phyloP scores from a whole-genome alignment of 1,140 invertebrate species.

The Halesus radiatus region DNA sequence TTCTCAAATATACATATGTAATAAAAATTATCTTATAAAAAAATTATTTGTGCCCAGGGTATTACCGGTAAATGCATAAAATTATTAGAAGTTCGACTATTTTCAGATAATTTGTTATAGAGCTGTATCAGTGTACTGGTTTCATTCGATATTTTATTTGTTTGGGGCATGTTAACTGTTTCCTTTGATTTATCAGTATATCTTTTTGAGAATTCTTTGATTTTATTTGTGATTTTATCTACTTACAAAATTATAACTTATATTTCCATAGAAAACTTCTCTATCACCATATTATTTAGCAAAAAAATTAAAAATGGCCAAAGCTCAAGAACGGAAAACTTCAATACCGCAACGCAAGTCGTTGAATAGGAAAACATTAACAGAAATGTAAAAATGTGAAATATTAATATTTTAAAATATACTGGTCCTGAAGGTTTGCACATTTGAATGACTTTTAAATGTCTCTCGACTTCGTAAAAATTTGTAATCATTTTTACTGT shows the following conservation, averaged over 20 bases:
- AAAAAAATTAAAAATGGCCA: not conserved
- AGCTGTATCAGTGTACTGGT: not conserved
- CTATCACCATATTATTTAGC: not conserved
- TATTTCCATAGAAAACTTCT: not conserved
- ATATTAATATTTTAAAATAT: not conserved
- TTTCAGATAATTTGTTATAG: conserved; percentile 7
- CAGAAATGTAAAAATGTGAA: not conserved
- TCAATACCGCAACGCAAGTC: not conserved
- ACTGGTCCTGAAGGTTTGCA: not conserved
- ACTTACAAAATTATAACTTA: not conserved
- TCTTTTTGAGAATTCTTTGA: not conserved
- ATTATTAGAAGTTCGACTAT: not conserved
- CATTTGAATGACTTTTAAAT: not conserved
- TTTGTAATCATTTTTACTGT: no score
- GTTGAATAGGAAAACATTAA: not conserved
- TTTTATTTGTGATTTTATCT: not conserved
- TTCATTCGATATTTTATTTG: not conserved
- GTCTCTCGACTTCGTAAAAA: not conserved
- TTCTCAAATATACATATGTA: no score
- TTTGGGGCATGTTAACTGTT: not conserved
- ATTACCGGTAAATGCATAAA: not conserved
- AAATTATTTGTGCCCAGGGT: not conserved
- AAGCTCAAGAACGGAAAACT: not conserved
- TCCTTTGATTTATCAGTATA: not conserved
- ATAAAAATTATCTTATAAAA: no score